Base-by-base conservation (phyloP, 2,113 vertebrate species). In the Pao palembangensis region DNA sequence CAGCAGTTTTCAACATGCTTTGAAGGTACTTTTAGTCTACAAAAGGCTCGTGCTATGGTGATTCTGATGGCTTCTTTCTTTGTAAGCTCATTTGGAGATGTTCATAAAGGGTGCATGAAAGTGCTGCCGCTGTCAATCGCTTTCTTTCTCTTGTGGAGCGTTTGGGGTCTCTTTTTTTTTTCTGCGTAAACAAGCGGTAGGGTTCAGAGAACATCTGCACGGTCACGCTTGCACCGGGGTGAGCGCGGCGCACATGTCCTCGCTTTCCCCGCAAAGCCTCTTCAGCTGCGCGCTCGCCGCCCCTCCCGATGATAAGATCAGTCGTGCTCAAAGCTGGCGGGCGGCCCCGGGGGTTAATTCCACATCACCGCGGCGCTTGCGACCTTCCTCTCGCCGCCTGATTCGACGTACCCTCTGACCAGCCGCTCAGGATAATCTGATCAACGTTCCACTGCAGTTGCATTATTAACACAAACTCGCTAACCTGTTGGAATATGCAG, bases 291-390 rank as follows among this genome's bases (percentile, higher is more conserved):
- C 8, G 11, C 67, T 53, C 51, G 53, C 79, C 76, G 54, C 71
- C 67, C 15, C 72, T 59, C 71, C 62, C 64, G 66, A 58, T 75
- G 80, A 83, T 87, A 67, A 80, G 64, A 84, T 83, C 59, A 11
- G 55, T 74, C 65, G 31, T 52, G 41, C 69, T 71, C 28, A 0
- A 23, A 12, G 25, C 14, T 80, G 77, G 82, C 67, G 3, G 16
- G 50, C 31, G 7, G 56, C 80, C 84, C 50, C 38, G 5, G 6
- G 48, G 23, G 52, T 58, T 76, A 56, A 81, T 80, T 58, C 57
- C 74, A 62, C 12, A 10, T 55, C 60, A 53, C 54, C 34, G 3
- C 61, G 51, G 18, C 62, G 58, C 68, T 54, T 50, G 51, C 19
- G 8, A 47, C 44, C 15, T 2, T 13, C 34, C 34, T 38, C 34